A percentile compares a stretch with the other conserved stretches of the same genome.
Evolutionary conservation across 2,797 vertebrate genomes (phyloP).

Genomic region (Danio albolineatus): DNA sequence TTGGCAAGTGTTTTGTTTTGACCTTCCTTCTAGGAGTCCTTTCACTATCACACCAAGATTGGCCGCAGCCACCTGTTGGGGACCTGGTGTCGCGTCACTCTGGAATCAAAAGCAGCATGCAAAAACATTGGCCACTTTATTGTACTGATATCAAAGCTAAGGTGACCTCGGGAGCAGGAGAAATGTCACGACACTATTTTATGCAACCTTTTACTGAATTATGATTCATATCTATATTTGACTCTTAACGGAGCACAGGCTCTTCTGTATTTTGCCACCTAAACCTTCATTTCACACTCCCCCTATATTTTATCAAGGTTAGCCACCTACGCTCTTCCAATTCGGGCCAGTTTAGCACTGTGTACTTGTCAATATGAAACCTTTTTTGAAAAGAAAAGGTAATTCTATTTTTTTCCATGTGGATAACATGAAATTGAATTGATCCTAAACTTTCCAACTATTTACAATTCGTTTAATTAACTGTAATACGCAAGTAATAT

Average conservation of each 20-base stretch:
- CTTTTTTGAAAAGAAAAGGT: conserved; percentile 4
- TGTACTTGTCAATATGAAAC: conserved; percentile 31
- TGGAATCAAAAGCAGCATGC: conserved; percentile 68
- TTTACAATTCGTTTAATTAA: background rate
- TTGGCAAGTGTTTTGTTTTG: background rate
- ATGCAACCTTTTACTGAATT: conserved; percentile 67
- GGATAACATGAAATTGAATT: background rate
- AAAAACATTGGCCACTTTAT: conserved; percentile 67
- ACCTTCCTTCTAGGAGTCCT: background rate
- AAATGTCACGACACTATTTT: conserved; percentile 67
- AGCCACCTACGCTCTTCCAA: conserved; percentile 22
- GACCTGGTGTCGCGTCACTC: conserved; percentile 62
- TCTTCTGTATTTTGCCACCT: conserved; percentile 46
- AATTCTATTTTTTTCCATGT: background rate
- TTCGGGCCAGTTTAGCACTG: conserved; percentile 36
- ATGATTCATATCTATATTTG: conserved; percentile 63
- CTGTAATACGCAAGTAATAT: background rate
- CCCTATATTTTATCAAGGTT: background rate
- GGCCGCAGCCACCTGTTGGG: conserved; percentile 5
- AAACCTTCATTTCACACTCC: conserved; percentile 64
- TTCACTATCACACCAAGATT: conserved; percentile 10
- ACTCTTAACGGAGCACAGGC: conserved; percentile 63
- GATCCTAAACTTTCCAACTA: background rate
- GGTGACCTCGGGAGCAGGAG: conserved; percentile 66
- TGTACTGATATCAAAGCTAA: conserved; percentile 69